A percentile compares a stretch with the other conserved stretches of the same genome.
phyloP scores from a whole-genome alignment of 2,113 vertebrate genomes.

The Melanerpes formicivorus region DNA sequence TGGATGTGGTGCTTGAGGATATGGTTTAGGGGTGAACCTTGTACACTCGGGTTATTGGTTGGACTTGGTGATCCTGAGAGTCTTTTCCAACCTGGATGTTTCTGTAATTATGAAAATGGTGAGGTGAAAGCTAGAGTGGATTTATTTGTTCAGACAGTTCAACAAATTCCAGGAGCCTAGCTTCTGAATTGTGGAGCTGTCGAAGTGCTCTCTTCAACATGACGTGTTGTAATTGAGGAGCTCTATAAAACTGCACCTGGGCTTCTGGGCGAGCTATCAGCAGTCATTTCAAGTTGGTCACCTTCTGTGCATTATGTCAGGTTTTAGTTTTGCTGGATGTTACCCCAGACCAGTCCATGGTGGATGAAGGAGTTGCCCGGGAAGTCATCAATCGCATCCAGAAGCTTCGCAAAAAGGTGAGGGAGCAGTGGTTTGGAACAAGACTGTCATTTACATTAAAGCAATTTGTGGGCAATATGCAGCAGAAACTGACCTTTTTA shows the following conservation, averaged over 20 bases:
- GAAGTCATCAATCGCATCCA: slow-evolving; percentile 99
- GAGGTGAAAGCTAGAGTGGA: not conserved
- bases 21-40: too few relatives aligned
- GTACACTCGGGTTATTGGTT: too few relatives aligned
- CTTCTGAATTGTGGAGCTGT: not conserved
- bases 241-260: not conserved
- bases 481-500: not conserved
- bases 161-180: not conserved
- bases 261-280: not conserved
- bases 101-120: not conserved
- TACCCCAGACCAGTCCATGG: slow-evolving; percentile 94
- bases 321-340: slow-evolving; percentile 91
- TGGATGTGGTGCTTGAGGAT: too few relatives aligned
- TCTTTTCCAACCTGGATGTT: too few relatives aligned
- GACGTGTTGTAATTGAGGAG: rapidly evolving
- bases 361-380: slow-evolving; percentile 94
- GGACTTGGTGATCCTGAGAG: too few relatives aligned
- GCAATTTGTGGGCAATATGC: not conserved
- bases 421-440: not conserved
- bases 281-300: not conserved
- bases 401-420: slow-evolving; percentile 97
- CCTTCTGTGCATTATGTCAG: slow-evolving; percentile 64
- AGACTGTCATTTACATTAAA: not conserved
- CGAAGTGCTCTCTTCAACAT: rapidly evolving
- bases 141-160: not conserved